These are phyloP conservation scores for Eupsilia transversa DNA, from an alignment of 2,888 invertebrate species.

Conservation along the genomic window DNA sequence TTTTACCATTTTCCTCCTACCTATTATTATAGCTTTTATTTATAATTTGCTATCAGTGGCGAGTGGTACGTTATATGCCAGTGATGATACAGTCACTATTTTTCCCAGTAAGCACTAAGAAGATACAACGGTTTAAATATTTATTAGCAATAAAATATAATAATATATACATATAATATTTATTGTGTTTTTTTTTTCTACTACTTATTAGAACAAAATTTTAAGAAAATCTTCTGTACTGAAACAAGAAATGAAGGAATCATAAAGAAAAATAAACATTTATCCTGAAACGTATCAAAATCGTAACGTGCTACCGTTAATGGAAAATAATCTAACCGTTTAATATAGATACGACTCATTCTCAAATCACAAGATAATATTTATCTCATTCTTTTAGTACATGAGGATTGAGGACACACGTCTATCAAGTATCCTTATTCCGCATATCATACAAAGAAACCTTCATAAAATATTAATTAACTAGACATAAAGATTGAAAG, in stretches of 20 bases:
- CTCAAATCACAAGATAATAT: conserved; percentile 21
- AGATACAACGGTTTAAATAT: background rate
- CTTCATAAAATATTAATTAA: conserved; percentile 52
- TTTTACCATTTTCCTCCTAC: background rate
- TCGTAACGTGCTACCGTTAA: background rate
- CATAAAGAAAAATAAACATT: background rate
- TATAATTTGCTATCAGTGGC: conserved; percentile 27
- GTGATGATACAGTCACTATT: conserved; percentile 14
- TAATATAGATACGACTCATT: background rate
- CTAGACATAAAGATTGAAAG: conserved; percentile 36
- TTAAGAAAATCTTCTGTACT: background rate
- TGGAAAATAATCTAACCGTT: conserved; percentile 1
- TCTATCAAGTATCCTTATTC: conserved; percentile 19
- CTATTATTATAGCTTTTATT: conserved; percentile 28
- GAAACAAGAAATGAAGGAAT: background rate
- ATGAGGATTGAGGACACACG: background rate
- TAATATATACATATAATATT: too few relatives aligned
- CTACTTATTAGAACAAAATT: background rate
- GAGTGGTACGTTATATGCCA: background rate
- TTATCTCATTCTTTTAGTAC: conserved; percentile 11
- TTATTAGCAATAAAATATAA: too few relatives aligned
- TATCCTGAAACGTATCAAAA: background rate
- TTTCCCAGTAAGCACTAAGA: background rate
- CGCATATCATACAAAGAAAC: conserved; percentile 28
- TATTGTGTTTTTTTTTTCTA: too few relatives aligned